Percentiles rank a stretch among this genome's conserved stretches.
Evolutionary conservation across 2,888 invertebrate species (phyloP).

Genomic region (Microplitis manilae): DNA sequence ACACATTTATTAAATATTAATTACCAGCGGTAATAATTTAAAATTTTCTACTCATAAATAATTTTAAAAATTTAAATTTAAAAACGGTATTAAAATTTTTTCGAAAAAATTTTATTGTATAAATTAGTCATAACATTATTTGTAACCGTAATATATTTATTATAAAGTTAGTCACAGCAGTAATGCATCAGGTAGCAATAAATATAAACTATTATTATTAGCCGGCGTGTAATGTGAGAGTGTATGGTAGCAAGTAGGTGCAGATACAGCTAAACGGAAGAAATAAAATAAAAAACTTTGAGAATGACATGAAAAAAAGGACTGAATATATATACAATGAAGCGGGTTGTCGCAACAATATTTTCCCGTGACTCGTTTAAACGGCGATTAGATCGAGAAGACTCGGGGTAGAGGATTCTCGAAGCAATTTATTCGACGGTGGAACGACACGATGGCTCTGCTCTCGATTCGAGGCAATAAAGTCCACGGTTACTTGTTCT

Average conservation of each 20-base stretch:
- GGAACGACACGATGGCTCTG: background rate
- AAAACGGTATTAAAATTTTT: too few relatives aligned
- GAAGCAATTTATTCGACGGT: conserved; percentile 30
- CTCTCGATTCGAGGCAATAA: conserved; percentile 30
- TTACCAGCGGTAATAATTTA: background rate
- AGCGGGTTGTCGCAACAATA: conserved; percentile 50
- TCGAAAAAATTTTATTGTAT: background rate
- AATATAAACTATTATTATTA: conserved; percentile 63
- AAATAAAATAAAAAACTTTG: conserved; percentile 24
- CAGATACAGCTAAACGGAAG: background rate
- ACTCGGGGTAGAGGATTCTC: conserved; percentile 38
- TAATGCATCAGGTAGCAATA: conserved; percentile 60
- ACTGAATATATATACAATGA: conserved; percentile 49
- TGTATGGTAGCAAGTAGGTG: background rate
- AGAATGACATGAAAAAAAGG: conserved; percentile 36
- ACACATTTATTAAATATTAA: background rate
- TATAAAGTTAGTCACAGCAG: conserved; percentile 44
- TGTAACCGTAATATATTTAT: conserved; percentile 56
- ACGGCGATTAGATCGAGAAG: conserved; percentile 53
- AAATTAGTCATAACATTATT: background rate
- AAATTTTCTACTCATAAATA: background rate
- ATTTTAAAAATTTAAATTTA: too few relatives aligned
- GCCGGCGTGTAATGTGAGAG: conserved; percentile 56
- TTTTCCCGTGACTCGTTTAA: conserved; percentile 49
- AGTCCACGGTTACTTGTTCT: background rate